Evolutionary conservation across 2,797 vertebrate genomes (phyloP), one percentile per base, ranked within the genome.

Genomic region (Cygnus olor): DNA sequence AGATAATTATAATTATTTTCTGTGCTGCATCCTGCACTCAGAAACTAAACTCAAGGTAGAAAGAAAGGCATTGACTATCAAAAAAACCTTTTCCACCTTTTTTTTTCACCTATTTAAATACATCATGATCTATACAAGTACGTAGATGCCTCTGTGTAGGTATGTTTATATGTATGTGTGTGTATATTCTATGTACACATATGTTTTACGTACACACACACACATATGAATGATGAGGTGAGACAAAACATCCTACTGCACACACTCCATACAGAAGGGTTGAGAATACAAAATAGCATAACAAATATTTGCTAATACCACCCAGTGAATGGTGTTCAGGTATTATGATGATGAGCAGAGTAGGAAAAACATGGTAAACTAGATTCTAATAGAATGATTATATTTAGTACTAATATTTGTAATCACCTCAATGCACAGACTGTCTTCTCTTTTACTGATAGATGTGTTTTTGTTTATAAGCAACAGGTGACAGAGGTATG

Each of bases 121-220:
- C 17, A 28, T 34, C 13, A 10, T 0, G 2, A 40, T 30, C 38
- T 70, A 40, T 18, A 49, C 5, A 56, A 1, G 14, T 5, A n/a
- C 21, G 22, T 20, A 65, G 56, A 51, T 36, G 14, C 13, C 20
- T 68, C 25, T 34, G 9, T 14, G 49, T 10, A 5, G 22, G 18
- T 36, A 22, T 34, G 14, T 12, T 61, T 53, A 8, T 36, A 5
- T 18, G 66, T 38, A 10, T 40, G 2, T 6, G n/a, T 25, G 53
- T 40, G 66, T 78, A 6, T 20, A 44, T 65, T 65, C 30, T 32
- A 44, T 22, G 20, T 22, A 16, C 20, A 44, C 42, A 28, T 18
- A 36, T 28, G 27, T 42, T 64, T 64, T 30, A 64, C 10, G 28
- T 21, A 65, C 10, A 65, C 19, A 13, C 16, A 49, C 20, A 27